Percentiles rank a stretch among this genome's conserved stretches.
Evolutionary conservation across 2,113 vertebrate genomes (phyloP).

Genomic region (Gymnocephalus cernua): DNA sequence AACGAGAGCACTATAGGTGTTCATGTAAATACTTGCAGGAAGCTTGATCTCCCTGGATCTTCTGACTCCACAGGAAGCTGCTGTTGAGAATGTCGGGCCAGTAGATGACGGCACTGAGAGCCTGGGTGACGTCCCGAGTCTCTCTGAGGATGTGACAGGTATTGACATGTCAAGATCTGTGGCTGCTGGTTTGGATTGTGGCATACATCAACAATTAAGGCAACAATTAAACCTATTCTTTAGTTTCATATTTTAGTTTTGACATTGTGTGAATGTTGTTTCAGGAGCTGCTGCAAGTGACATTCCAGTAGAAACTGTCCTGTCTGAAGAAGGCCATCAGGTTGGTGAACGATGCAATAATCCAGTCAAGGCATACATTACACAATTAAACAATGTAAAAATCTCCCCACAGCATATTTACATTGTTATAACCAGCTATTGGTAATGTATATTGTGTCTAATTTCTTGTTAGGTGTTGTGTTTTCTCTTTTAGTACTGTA

Average conservation of each 20-base stretch:
- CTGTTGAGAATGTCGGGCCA: constrained; percentile 75
- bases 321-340: constrained; percentile 86
- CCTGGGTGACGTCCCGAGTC: constrained; percentile 81
- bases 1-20: neutral
- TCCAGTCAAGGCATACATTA: neutral
- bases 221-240: neutral
- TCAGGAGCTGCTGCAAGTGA: constrained; percentile 73
- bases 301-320: constrained; percentile 65
- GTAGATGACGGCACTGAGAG: constrained; percentile 84
- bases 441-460: neutral
- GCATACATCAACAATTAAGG: neutral
- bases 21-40: neutral
- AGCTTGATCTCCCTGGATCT: constrained; percentile 33
- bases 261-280: constrained; percentile 40
- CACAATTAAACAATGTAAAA: neutral
- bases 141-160: constrained; percentile 84
- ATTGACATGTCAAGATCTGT: constrained; percentile 21
- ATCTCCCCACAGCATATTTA: neutral
- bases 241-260: constrained; percentile 4
- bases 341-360: constrained; percentile 60
- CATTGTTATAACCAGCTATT: neutral
- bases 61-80: constrained; percentile 76
- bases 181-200: neutral
- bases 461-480: neutral
- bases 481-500: neutral